Conservation (phyloP, 2,888 invertebrate genomes). For the Drosophila multiciliata region DNA sequence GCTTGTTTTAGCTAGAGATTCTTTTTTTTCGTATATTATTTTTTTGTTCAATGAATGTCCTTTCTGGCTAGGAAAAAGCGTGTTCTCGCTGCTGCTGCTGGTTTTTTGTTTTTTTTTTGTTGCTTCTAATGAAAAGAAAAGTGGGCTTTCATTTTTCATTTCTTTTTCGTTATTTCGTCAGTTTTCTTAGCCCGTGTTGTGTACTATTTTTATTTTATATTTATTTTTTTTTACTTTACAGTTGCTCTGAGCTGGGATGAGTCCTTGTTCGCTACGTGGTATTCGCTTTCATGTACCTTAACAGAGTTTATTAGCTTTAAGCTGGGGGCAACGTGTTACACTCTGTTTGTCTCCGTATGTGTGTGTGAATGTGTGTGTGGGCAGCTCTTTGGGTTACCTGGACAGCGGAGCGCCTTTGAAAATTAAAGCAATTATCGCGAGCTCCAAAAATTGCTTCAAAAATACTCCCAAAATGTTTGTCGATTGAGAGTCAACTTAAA, state of each 20-base stretch:
- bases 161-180: conserved; percentile 26
- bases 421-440: conserved; percentile 57
- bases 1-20: conserved; percentile 60
- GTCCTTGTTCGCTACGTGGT: conserved; percentile 51
- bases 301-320: conserved; percentile 72
- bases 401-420: conserved; percentile 51
- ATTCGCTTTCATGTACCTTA: conserved; percentile 74
- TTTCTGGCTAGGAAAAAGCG: conserved; percentile 64
- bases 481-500: too few species aligned
- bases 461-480: too few species aligned
- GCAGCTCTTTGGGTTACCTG: conserved; percentile 55
- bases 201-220: conserved; percentile 46
- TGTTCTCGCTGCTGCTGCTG: conserved; percentile 43
- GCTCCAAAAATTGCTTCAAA: neutral
- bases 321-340: conserved; percentile 41
- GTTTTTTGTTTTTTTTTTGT: conserved; percentile 41
- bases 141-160: conserved; percentile 64
- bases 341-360: neutral
- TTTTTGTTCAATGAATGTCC: conserved; percentile 56
- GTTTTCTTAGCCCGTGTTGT: conserved; percentile 25
- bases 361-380: conserved; percentile 12
- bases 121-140: conserved; percentile 73
- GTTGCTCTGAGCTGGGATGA: conserved; percentile 49
- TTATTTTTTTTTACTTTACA: conserved; percentile 18
- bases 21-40: conserved; percentile 16